Evolutionary conservation across 1,140 invertebrate species (phyloP), one percentile per base, ranked within the genome.

Genomic region (Archivesica marissinica): DNA sequence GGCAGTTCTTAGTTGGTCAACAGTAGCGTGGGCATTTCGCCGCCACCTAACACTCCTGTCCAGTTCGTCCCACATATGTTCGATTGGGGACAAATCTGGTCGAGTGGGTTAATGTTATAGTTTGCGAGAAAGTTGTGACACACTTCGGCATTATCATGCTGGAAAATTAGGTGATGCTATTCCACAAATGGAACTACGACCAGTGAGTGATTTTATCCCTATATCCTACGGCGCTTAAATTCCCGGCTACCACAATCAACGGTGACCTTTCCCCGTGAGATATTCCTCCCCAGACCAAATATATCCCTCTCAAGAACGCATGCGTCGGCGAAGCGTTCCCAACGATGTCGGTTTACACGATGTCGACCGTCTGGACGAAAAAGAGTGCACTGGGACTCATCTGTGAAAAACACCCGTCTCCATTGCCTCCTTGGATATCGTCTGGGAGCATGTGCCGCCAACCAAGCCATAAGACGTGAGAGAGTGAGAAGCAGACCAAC

Each of bases 381-480:
- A n/a, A 2, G n/a, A n/a, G n/a, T n/a, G n/a, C n/a, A n/a, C n/a
- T n/a, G n/a, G 56, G 52, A 78, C 75, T 78, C 52, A 20, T 41
- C 75, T 39, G 56, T 61, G 56, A 78, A 64, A 59, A n/a, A 61
- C 6, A 78, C 72, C 52, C 47, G 47, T 75, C 33, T 75, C 72
- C 25, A 75, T 38, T 52, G 47, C 39, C 66, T 70, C 39, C 44
- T 70, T 70, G 41, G 9, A 70, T 23, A 70, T 70, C 2, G 25
- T 70, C 66, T 39, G 6, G 66, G 39, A 25, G 66, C 39, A 70
- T 70, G 38, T 70, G 39, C 39, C 66, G 39, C 66, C 47, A 47
- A 44, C 66, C 66, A 70, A 70, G 66, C 39, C 66, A 70, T 47
- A 2, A 3, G 39, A 47, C 4, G 41, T 23, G 66, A n/a, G n/a